A percentile compares a stretch with the other conserved stretches of the same genome.
These are phyloP conservation scores for Coptodon bakossiorum DNA, from an alignment of 2,113 vertebrate species.

Conservation along the genomic window DNA sequence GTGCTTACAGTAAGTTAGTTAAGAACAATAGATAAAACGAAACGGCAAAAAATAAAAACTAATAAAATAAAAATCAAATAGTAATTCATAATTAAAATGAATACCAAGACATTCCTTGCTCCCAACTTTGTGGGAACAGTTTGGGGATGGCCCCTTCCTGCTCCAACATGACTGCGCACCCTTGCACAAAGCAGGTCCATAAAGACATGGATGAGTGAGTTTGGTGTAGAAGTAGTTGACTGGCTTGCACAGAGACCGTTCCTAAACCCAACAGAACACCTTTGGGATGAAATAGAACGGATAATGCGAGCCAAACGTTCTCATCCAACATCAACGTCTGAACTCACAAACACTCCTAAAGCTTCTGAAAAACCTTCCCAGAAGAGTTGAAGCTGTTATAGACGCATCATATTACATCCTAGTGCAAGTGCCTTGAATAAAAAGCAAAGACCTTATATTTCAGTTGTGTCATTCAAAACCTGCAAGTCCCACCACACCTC, in stretches of 20 bases:
- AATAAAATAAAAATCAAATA: neutral
- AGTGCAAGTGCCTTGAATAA: neutral
- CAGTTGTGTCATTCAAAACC: neutral
- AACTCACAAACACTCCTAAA: neutral
- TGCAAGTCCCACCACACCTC: neutral
- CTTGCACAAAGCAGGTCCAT: neutral
- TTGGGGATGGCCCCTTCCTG: neutral
- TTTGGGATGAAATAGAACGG: neutral
- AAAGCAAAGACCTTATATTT: neutral
- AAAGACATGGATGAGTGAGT: neutral
- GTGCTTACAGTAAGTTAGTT: neutral
- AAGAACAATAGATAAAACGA: neutral
- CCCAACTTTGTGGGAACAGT: neutral
- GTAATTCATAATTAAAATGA: neutral
- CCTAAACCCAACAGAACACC: neutral
- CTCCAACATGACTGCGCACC: neutral
- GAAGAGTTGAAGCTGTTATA: neutral
- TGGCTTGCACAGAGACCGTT: neutral
- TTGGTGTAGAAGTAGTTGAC: neutral
- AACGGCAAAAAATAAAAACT: neutral
- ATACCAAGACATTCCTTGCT: neutral
- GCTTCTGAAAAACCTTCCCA: neutral
- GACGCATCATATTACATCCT: neutral
- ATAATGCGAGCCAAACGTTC: neutral
- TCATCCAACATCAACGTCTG: neutral